Conservation (phyloP, 1,140 invertebrate species). For the Drosophila eugracilis region DNA sequence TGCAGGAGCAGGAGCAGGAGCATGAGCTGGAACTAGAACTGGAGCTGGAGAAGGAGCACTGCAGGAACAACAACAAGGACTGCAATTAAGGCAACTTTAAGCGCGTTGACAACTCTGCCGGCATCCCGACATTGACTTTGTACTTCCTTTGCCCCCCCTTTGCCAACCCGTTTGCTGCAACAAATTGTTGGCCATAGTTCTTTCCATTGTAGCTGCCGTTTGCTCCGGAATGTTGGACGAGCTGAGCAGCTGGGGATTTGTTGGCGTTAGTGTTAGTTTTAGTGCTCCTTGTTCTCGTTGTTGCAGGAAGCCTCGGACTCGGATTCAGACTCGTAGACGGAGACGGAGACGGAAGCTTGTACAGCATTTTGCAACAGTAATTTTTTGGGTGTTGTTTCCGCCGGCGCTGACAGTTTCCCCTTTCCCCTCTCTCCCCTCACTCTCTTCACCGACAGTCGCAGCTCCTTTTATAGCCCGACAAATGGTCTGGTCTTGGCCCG, state of each 20-base stretch:
- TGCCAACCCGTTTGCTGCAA: slow-evolving; percentile 26
- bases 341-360: slow-evolving; percentile 67
- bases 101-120: slow-evolving; percentile 76
- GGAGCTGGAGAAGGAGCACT: slow-evolving; percentile 29
- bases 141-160: slow-evolving; percentile 29
- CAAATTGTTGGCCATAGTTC: slow-evolving; percentile 78
- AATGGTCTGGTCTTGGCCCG: slow-evolving; percentile 22
- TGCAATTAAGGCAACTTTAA: slow-evolving; percentile 80
- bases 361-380: slow-evolving; percentile 82
- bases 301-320: slow-evolving; percentile 58
- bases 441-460: neutral
- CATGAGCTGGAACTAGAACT: slow-evolving; percentile 42
- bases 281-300: slow-evolving; percentile 48
- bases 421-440: neutral
- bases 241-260: slow-evolving; percentile 73
- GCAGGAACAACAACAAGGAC: slow-evolving; percentile 49
- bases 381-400: slow-evolving; percentile 83
- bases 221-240: slow-evolving; percentile 49
- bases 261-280: slow-evolving; percentile 54
- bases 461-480: slow-evolving; percentile 62
- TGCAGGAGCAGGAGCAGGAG: slow-evolving; percentile 27
- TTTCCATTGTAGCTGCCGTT: slow-evolving; percentile 57
- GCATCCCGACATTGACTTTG: slow-evolving; percentile 76
- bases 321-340: slow-evolving; percentile 24
- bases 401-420: slow-evolving; percentile 71